phyloP scores from a whole-genome alignment of 2,888 invertebrate species.

The Hypercompe scribonia region DNA sequence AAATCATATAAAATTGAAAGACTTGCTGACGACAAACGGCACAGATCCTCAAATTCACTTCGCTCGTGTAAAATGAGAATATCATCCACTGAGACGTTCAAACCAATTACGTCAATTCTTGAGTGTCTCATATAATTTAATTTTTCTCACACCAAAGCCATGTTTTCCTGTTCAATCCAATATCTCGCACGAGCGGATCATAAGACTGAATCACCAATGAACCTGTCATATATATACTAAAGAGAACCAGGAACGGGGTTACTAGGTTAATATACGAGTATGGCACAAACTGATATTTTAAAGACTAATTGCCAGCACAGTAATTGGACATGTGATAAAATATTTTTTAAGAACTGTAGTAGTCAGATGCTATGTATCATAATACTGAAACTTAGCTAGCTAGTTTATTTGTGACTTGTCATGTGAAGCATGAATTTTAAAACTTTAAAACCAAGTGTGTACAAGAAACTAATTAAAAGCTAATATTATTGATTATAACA shows the following conservation, averaged over 20 bases:
- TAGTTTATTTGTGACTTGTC: not conserved
- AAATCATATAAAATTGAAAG: conserved; percentile 16
- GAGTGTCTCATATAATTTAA: conserved; percentile 53
- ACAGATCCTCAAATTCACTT: conserved; percentile 29
- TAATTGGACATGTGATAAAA: too few relatives aligned
- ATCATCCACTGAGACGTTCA: conserved; percentile 41
- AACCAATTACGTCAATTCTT: conserved; percentile 47
- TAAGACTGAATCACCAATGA: conserved; percentile 54
- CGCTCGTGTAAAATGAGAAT: conserved; percentile 40
- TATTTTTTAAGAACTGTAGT: too few relatives aligned
- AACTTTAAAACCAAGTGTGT: not conserved
- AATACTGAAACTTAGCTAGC: not conserved
- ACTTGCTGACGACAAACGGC: conserved; percentile 7
- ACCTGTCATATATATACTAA: conserved; percentile 56
- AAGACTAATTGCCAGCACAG: too few relatives aligned
- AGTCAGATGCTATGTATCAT: too few relatives aligned
- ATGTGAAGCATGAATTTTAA: not conserved
- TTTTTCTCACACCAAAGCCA: conserved; percentile 47
- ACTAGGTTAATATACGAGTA: conserved; percentile 24
- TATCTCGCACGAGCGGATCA: conserved; percentile 56
- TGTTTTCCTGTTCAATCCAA: conserved; percentile 58
- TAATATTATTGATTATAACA: too few relatives aligned
- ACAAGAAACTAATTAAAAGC: not conserved
- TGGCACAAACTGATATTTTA: not conserved
- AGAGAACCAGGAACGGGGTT: conserved; percentile 14